Evolutionary conservation across 2,888 invertebrate species (phyloP), one percentile per base, ranked within the genome.

Genomic region (Amaurobius ferox): DNA sequence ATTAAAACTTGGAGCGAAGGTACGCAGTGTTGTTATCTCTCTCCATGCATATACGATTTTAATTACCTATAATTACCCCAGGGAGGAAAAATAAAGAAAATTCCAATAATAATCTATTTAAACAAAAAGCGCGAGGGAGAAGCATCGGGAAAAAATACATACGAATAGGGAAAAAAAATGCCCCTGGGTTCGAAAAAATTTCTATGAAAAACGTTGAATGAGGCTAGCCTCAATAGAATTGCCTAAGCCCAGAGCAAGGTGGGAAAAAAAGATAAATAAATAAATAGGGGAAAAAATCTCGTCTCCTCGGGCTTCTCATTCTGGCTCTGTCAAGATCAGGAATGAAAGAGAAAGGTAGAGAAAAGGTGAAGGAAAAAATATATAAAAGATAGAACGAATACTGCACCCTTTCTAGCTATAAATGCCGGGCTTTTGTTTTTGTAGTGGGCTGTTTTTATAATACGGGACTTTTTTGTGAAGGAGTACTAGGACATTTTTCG

Each of bases 31-130:
- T 70, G 83, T 85, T 77, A 85, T 85, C 83, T 85, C 81, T 71
- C 30, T 64, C 72, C 77, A 85, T 77, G 83, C 83, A 85, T 77
- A 85, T 77, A 77, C 77, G 77, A 85, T 77, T 85, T 85, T 85
- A 85, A 85, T 85, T 85, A 85, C 83, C 83, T 77, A 85, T 85
- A 85, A 85, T 85, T 83, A 85, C 77, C 77, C 71, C 35, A 70
- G 35, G 55, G 71, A 71, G 19, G 26, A 55, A 29, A n/a, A 66
- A 71, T 55, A 85, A 85, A 77, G 48, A 62, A 70, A 85, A 77
- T 72, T 55, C 83, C 83, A 85, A 85, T 85, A 85, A 85, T 85
- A 85, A 85, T 85, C 83, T 77, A 85, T 77, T 85, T 85, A 85
- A 85, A 81, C 71, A 85, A 72, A 77, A 83, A 83, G 66, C 23